Conservation (phyloP, 37 sponge, comb jelly and placozoan genomes). For the Ianthella basta region DNA sequence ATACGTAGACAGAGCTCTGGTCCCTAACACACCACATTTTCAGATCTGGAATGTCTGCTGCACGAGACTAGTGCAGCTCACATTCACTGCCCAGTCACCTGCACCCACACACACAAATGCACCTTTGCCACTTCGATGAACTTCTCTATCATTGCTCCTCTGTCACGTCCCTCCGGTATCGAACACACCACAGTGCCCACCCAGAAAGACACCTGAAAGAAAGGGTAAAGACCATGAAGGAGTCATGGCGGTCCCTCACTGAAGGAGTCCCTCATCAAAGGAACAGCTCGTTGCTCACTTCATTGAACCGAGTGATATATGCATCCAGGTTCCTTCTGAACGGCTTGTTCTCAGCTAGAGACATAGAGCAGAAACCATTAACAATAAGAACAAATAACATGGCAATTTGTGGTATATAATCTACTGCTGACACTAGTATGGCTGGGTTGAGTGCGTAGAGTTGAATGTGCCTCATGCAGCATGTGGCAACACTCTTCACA, state of each 20-base stretch:
- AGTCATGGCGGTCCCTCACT: neutral
- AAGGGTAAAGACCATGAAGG: neutral
- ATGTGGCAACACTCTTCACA: neutral
- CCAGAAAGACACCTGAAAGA: slow-evolving; percentile 69
- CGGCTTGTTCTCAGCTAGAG: slow-evolving; percentile 38
- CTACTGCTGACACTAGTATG: no score
- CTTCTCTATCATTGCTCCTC: slow-evolving; percentile 69
- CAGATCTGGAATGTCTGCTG: neutral
- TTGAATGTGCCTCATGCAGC: no score
- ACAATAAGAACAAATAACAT: neutral
- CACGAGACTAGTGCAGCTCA: neutral
- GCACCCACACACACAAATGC: neutral
- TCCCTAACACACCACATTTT: no score
- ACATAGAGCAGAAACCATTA: neutral
- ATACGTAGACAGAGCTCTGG: no score
- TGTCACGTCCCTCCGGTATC: slow-evolving; percentile 7
- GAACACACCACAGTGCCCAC: slow-evolving; percentile 68
- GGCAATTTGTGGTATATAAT: neutral
- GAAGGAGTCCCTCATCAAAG: neutral
- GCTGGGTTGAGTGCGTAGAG: no score
- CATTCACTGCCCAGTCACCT: neutral
- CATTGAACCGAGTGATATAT: slow-evolving; percentile 75
- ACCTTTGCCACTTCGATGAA: slow-evolving; percentile 84
- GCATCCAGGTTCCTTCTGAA: slow-evolving; percentile 80
- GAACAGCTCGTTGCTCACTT: slow-evolving; percentile 34